Conservation (phyloP, 2,113 vertebrate species). For the Rhinolophus sinicus region DNA sequence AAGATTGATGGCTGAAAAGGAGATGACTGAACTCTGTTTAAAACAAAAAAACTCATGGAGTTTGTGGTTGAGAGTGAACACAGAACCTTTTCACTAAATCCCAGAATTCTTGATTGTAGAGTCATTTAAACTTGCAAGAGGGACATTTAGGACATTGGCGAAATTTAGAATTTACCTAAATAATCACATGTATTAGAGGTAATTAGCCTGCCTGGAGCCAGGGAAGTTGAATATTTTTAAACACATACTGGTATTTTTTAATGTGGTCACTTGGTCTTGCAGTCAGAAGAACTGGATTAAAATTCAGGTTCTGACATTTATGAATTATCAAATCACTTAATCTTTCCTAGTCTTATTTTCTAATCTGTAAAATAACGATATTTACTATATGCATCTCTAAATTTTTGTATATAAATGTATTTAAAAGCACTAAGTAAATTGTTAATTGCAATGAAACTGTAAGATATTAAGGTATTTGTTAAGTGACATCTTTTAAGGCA, state of each 20-base stretch:
- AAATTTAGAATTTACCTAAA: constrained; percentile 18
- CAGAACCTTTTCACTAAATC: not conserved
- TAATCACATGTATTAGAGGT: not conserved
- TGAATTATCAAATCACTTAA: not conserved
- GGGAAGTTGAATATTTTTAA: not conserved
- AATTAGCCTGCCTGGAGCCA: not conserved
- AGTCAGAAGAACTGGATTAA: constrained; percentile 7
- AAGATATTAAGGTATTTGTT: not conserved
- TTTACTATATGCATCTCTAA: not conserved
- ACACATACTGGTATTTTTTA: not conserved
- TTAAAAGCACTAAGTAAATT: constrained; percentile 40
- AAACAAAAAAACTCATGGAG: not conserved
- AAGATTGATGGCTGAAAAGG: not conserved
- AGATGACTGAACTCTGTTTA: not conserved
- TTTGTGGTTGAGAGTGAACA: not conserved
- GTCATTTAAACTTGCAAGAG: not conserved
- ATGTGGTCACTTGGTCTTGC: not conserved
- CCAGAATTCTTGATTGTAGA: constrained; percentile 13
- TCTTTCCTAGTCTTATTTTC: not conserved
- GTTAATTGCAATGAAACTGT: not conserved
- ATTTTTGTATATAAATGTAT: not conserved
- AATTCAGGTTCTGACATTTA: not conserved
- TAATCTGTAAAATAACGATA: not conserved
- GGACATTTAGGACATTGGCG: not conserved
- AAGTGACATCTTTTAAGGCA: not conserved